Evolutionary conservation across 2,113 vertebrate genomes (phyloP).

Genomic region (Xiphophorus hellerii): DNA sequence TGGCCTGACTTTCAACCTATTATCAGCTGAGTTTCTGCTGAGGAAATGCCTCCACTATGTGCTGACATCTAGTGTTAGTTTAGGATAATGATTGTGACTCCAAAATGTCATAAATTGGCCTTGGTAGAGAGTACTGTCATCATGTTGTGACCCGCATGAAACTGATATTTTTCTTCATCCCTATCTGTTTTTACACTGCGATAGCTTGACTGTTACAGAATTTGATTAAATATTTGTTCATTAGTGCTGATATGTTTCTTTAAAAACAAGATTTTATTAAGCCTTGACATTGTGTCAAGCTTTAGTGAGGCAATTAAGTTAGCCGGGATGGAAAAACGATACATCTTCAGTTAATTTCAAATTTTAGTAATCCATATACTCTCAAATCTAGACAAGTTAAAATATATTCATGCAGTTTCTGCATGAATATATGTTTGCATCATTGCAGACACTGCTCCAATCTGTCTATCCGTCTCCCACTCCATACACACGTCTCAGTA

Average conservation of each 20-base stretch:
- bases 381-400: too few species aligned
- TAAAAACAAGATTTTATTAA: background rate
- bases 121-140: background rate
- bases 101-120: conserved; percentile 3
- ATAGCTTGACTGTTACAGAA: background rate
- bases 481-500: too few species aligned
- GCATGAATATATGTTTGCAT: too few species aligned
- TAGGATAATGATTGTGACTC: conserved; percentile 9
- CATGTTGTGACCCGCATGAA: background rate
- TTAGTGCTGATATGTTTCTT: background rate
- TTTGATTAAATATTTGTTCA: background rate
- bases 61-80: conserved; percentile 75
- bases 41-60: conserved; percentile 21
- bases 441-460: too few species aligned
- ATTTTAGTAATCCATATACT: background rate
- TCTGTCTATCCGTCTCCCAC: too few species aligned
- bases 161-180: background rate
- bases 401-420: too few species aligned
- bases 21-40: conserved; percentile 26
- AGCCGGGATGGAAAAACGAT: background rate
- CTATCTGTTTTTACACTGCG: background rate
- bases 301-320: background rate
- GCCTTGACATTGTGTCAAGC: background rate
- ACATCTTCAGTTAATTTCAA: background rate
- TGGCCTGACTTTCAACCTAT: conserved; percentile 79